These are phyloP conservation scores for Lasaia peninsularis DNA, from an alignment of 1,140 invertebrate genomes.

Conservation along the genomic window DNA sequence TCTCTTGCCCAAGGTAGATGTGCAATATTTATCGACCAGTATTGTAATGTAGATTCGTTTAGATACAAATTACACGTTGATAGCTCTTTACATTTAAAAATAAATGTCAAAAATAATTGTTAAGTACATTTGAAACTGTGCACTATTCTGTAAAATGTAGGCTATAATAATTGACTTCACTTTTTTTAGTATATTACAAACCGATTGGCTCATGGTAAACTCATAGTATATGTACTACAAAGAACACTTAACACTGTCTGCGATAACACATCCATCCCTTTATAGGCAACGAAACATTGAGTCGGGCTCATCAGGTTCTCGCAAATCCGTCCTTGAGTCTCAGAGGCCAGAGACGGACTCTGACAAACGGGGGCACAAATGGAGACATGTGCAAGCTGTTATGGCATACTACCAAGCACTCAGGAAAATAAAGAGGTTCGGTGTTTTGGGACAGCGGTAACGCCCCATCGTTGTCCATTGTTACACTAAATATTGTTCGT, in stretches of 20 bases:
- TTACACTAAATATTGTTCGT: slow-evolving; percentile 50
- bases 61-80: no score
- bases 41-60: no score
- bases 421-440: slow-evolving; percentile 91
- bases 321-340: slow-evolving; percentile 51
- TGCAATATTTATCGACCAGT: no score
- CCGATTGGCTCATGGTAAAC: not conserved
- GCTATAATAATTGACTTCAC: no score
- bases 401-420: slow-evolving; percentile 92
- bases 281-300: slow-evolving; percentile 70
- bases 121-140: no score
- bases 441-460: slow-evolving; percentile 48
- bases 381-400: slow-evolving; percentile 89
- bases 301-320: slow-evolving; percentile 69
- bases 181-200: not conserved
- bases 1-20: no score
- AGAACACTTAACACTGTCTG: not conserved
- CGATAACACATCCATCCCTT: slow-evolving; percentile 64
- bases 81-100: no score
- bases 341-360: slow-evolving; percentile 57
- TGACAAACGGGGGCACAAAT: slow-evolving; percentile 85
- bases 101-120: no score
- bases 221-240: not conserved
- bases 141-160: no score
- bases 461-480: slow-evolving; percentile 56